phyloP scores from a whole-genome alignment of 2,888 invertebrate species.

The Phortica okadai region DNA sequence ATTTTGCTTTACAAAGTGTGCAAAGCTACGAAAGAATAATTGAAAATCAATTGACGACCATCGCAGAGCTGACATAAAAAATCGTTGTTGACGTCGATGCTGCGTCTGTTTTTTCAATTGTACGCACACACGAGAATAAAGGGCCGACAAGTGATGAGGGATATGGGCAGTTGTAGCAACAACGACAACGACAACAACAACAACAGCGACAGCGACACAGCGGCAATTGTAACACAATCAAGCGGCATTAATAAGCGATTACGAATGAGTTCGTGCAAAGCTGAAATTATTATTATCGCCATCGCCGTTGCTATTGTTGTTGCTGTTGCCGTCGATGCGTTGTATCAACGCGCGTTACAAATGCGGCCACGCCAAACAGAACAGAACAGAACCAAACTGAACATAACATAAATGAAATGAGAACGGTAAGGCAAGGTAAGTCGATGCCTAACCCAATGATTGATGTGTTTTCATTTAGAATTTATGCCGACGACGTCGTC shows the following conservation, averaged over 20 bases:
- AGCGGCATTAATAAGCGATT: slow-evolving; percentile 41
- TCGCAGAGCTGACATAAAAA: background rate
- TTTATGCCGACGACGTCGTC: slow-evolving; percentile 55
- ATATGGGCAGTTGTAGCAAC: background rate
- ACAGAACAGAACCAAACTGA: too few relatives aligned
- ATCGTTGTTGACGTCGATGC: background rate
- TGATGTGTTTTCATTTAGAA: slow-evolving; percentile 71
- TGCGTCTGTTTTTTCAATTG: background rate
- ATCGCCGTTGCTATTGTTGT: background rate
- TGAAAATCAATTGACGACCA: slow-evolving; percentile 8
- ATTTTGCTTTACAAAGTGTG: too few relatives aligned
- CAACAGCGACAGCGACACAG: background rate
- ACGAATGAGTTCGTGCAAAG: slow-evolving; percentile 38
- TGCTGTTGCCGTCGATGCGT: background rate
- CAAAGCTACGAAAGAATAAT: background rate
- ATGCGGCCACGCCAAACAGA: too few relatives aligned
- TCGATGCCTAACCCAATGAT: slow-evolving; percentile 56
- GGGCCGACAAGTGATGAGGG: background rate
- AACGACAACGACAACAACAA: background rate
- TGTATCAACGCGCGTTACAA: background rate
- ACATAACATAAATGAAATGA: background rate
- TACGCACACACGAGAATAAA: background rate
- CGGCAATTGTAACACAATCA: slow-evolving; percentile 37
- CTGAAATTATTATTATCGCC: slow-evolving; percentile 38
- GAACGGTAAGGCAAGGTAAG: background rate